These are phyloP conservation scores for Cygnus atratus DNA, from an alignment of 2,113 vertebrate species.

Conservation along the genomic window DNA sequence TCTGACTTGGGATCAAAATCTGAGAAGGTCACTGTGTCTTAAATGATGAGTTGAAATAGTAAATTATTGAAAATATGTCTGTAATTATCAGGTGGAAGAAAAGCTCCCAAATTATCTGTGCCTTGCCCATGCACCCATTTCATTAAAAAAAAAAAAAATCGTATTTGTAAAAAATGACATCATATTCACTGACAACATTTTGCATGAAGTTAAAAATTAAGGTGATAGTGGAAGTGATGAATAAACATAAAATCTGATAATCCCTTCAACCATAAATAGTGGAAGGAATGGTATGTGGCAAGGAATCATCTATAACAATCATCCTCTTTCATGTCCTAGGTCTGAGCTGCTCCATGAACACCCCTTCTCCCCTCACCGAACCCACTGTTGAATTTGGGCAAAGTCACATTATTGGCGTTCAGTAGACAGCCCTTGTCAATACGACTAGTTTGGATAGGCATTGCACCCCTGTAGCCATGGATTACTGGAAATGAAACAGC, in stretches of 20 bases:
- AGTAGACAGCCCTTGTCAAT: neutral
- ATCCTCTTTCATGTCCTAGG: neutral
- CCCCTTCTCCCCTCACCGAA: neutral
- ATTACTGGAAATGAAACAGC: neutral
- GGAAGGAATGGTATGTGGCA: neutral
- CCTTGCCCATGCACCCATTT: neutral
- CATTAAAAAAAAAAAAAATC: neutral
- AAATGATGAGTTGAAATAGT: neutral
- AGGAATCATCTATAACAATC: neutral
- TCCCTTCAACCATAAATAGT: neutral
- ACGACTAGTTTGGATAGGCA: neutral
- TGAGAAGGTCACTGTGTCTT: neutral
- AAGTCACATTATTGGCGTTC: neutral
- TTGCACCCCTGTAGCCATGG: rapidly evolving
- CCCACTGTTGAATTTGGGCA: neutral
- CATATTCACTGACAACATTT: neutral
- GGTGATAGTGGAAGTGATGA: neutral
- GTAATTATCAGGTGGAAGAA: neutral
- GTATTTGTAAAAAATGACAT: neutral
- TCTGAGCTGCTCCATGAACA: neutral
- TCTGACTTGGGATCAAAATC: neutral
- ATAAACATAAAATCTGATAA: neutral
- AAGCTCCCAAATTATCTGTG: neutral
- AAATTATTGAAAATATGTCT: neutral
- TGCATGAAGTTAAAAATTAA: neutral